Percentiles rank a stretch among this genome's conserved stretches.
These are phyloP conservation scores for Brachionus manjavacas DNA, from an alignment of 1,140 invertebrate species.

Conservation along the genomic window DNA sequence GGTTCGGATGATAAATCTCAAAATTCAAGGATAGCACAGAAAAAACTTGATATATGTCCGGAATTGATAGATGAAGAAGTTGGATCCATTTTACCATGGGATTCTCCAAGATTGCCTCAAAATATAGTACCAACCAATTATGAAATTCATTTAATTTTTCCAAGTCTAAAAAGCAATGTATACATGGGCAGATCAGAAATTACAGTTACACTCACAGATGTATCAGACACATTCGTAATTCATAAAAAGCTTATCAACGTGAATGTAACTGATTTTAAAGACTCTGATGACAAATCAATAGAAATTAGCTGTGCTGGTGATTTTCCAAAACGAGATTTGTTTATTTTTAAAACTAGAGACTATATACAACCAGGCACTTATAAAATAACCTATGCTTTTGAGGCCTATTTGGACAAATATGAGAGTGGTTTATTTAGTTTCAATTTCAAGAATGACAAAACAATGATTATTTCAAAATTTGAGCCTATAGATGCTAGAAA, in stretches of 20 bases:
- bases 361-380: not conserved
- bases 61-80: not conserved
- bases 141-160: not conserved
- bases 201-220: not conserved
- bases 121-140: conserved; percentile 6
- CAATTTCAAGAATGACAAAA: not conserved
- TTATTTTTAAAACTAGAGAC: conserved; percentile 27
- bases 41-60: conserved; percentile 7
- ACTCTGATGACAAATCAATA: not conserved
- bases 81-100: not conserved
- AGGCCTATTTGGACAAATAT: not conserved
- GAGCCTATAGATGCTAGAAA: conserved; percentile 32
- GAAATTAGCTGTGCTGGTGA: conserved; percentile 26
- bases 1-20: not conserved
- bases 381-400: not conserved
- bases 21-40: not conserved
- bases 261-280: not conserved
- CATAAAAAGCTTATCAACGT: not conserved
- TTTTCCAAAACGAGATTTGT: not conserved
- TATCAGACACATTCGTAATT: not conserved
- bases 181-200: not conserved
- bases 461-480: conserved; percentile 20
- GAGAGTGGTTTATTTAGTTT: conserved; percentile 18
- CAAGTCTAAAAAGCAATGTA: not conserved
- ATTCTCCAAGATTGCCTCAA: not conserved